phyloP scores from a whole-genome alignment of 2,797 vertebrate species.

The Thalassophryne amazonica region DNA sequence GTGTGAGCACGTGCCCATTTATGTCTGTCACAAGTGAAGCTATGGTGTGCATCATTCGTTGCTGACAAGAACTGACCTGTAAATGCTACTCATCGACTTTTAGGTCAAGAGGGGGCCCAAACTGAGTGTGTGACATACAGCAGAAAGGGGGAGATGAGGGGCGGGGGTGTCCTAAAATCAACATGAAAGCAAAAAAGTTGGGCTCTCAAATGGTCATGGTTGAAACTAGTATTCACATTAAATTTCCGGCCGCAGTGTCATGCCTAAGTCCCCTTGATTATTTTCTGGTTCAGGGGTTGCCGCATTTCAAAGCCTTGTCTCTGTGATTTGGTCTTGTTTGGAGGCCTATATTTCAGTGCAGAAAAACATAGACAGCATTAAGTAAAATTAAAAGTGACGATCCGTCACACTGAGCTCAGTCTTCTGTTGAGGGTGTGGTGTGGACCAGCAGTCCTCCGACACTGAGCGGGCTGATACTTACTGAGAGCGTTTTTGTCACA shows the following conservation, averaged over 20 bases:
- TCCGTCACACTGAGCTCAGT: constrained; percentile 61
- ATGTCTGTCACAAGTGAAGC: constrained; percentile 26
- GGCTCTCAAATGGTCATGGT: constrained; percentile 68
- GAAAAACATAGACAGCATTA: constrained; percentile 41
- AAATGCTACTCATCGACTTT: constrained; percentile 66
- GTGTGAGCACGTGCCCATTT: constrained; percentile 6
- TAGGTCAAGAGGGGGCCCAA: constrained; percentile 56
- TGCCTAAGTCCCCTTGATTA: constrained; percentile 76
- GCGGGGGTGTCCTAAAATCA: constrained; percentile 31
- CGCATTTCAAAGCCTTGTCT: constrained; percentile 66
- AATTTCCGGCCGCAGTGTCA: constrained; percentile 71
- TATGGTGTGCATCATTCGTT: constrained; percentile 42
- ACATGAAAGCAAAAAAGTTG: constrained; percentile 58
- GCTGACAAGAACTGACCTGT: constrained; percentile 45
- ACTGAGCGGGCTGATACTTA: constrained; percentile 44
- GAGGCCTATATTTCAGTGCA: constrained; percentile 60
- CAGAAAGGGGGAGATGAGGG: constrained; percentile 10
- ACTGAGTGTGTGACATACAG: constrained; percentile 62
- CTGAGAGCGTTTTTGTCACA: constrained; percentile 38
- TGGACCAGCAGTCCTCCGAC: constrained; percentile 7
- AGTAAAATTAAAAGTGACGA: constrained; percentile 67
- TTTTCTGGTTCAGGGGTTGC: constrained; percentile 73
- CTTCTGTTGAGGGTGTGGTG: constrained; percentile 36
- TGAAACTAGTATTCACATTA: constrained; percentile 71
- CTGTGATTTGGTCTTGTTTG: constrained; percentile 58